A percentile compares a stretch with the other conserved stretches of the same genome.
Evolutionary conservation across 2,113 vertebrate species (phyloP).

Genomic region (Noturus placidus): DNA sequence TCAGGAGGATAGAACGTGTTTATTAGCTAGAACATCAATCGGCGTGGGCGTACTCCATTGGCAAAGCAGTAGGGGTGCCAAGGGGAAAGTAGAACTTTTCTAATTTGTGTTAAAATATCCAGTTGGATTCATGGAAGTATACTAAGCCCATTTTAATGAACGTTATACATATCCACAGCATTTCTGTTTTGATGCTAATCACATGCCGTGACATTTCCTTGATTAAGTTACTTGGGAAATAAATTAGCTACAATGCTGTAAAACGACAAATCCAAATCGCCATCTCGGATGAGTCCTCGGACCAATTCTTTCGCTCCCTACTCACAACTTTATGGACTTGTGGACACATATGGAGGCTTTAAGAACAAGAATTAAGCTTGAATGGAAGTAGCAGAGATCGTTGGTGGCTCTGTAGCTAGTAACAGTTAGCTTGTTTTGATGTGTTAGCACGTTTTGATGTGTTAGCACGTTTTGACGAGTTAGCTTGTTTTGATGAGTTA

Average conservation of each 20-base stretch:
- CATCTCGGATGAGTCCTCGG: background rate
- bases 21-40: slow-evolving; percentile 41
- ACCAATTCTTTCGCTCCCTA: background rate
- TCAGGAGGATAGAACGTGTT: slow-evolving; percentile 50
- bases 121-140: background rate
- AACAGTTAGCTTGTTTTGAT: background rate
- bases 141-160: background rate
- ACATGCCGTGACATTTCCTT: background rate
- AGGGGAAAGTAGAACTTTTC: background rate
- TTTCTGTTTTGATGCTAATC: background rate
- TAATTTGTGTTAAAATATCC: background rate
- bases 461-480: too few species aligned
- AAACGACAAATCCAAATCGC: background rate
- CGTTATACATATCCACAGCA: background rate
- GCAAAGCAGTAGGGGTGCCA: background rate
- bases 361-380: background rate
- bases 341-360: background rate
- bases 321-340: background rate
- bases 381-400: background rate
- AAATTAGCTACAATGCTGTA: background rate
- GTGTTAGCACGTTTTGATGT: too few species aligned
- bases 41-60: slow-evolving; percentile 33
- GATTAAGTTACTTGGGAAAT: background rate
- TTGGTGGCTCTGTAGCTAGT: background rate
- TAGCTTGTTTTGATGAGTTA: too few species aligned